phyloP scores from a whole-genome alignment of 2,113 vertebrate genomes.

The Rhea pennata region DNA sequence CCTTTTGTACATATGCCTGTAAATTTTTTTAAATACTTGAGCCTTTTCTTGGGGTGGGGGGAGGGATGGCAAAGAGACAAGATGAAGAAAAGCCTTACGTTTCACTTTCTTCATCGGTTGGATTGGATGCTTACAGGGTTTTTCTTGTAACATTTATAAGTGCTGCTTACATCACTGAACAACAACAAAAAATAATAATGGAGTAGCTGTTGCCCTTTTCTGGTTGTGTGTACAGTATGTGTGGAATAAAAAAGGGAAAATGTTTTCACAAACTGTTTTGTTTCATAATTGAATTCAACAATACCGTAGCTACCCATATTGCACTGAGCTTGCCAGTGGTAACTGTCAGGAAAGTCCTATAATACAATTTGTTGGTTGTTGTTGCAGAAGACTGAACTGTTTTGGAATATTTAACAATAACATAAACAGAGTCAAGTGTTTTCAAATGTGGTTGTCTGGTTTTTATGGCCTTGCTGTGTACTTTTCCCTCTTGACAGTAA shows the following conservation, averaged over 20 bases:
- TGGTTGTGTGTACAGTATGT: constrained; percentile 86
- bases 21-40: constrained; percentile 99
- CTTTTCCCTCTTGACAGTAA: constrained; percentile 90
- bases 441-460: constrained; percentile 95
- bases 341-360: constrained; percentile 94
- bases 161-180: constrained; percentile 99
- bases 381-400: constrained; percentile 97
- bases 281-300: constrained; percentile 95
- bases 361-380: constrained; percentile 92
- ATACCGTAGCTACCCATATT: constrained; percentile 94
- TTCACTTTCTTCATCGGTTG: constrained; percentile 99
- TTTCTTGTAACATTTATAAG: constrained; percentile 99
- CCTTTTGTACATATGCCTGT: constrained; percentile 99
- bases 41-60: constrained; percentile 90
- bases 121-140: constrained; percentile 97
- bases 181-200: constrained; percentile 86
- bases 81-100: constrained; percentile 99
- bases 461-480: constrained; percentile 93
- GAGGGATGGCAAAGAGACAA: constrained; percentile 80
- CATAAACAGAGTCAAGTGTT: constrained; percentile 91
- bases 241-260: constrained; percentile 91
- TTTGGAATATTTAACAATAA: constrained; percentile 98
- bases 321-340: constrained; percentile 97
- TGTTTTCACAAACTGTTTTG: constrained; percentile 90
- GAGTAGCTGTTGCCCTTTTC: constrained; percentile 91